Conservation (phyloP, 2,888 invertebrate genomes). For the Brenthis daphne region DNA sequence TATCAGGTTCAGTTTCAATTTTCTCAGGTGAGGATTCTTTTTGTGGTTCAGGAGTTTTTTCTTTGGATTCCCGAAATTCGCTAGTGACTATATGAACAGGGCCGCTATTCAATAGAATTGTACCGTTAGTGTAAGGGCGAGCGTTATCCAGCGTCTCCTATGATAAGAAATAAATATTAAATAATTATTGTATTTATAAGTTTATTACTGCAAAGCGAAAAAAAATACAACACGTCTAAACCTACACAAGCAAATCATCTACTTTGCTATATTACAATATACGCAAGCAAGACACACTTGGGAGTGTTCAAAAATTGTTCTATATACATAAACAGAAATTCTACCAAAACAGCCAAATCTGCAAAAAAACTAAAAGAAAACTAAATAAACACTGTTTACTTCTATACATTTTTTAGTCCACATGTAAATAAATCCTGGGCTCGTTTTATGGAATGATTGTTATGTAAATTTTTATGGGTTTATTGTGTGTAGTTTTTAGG, state of each 20-base stretch:
- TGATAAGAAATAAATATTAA: conserved; percentile 20
- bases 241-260: not conserved
- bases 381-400: conserved; percentile 5
- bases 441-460: too few species aligned
- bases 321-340: conserved; percentile 3
- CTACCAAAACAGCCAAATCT: conserved; percentile 19
- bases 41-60: conserved; percentile 51
- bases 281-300: not conserved
- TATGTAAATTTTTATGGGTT: not conserved
- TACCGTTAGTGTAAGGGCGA: conserved; percentile 75
- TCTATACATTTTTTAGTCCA: not conserved
- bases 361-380: conserved; percentile 4
- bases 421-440: too few species aligned
- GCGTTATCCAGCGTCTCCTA: conserved; percentile 73
- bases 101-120: conserved; percentile 64
- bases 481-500: not conserved
- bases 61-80: conserved; percentile 62
- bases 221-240: conserved; percentile 2
- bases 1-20: conserved; percentile 28
- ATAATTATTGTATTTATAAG: not conserved
- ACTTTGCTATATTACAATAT: not conserved
- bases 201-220: not conserved
- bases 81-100: conserved; percentile 71
- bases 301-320: not conserved
- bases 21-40: conserved; percentile 31